Evolutionary conservation across 1,140 invertebrate genomes (phyloP).

Genomic region (Muscidifurax raptorellus): DNA sequence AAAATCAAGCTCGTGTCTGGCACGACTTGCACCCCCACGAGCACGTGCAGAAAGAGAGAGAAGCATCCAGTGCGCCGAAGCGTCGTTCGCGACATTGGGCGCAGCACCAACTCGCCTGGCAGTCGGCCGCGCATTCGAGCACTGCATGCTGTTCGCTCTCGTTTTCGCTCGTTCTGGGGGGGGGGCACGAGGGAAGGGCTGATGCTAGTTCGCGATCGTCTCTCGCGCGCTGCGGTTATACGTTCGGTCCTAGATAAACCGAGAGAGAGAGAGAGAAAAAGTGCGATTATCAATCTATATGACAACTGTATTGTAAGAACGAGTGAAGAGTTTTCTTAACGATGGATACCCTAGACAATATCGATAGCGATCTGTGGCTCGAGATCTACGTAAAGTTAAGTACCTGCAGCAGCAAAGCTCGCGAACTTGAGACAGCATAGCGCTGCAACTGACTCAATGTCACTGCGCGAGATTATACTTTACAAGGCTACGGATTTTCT

Average conservation of each 20-base stretch:
- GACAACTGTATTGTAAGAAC: too few relatives aligned
- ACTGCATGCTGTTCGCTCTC: slow-evolving; percentile 46
- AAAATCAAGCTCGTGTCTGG: too few relatives aligned
- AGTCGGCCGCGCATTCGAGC: not conserved
- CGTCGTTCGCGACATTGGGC: slow-evolving; percentile 55
- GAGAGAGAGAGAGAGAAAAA: not conserved
- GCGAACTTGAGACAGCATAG: not conserved
- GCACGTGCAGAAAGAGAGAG: not conserved
- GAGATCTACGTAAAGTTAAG: slow-evolving; percentile 70
- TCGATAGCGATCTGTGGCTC: slow-evolving; percentile 65
- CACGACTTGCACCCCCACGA: not conserved
- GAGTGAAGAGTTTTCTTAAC: not conserved
- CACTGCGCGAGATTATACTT: not conserved
- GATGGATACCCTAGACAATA: slow-evolving; percentile 68
- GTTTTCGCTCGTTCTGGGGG: not conserved
- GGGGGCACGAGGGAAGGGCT: not conserved
- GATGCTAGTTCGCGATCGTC: slow-evolving; percentile 9
- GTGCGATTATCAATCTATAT: too few relatives aligned
- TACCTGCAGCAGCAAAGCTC: slow-evolving; percentile 50
- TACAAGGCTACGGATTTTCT: not conserved
- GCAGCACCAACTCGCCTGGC: slow-evolving; percentile 30
- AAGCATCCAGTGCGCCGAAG: slow-evolving; percentile 25
- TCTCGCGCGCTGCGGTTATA: not conserved
- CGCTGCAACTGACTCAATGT: not conserved
- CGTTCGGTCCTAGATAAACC: not conserved